Evolutionary conservation across 92 coral and sea anemone genomes (phyloP).

Genomic region (Ricordea florida): DNA sequence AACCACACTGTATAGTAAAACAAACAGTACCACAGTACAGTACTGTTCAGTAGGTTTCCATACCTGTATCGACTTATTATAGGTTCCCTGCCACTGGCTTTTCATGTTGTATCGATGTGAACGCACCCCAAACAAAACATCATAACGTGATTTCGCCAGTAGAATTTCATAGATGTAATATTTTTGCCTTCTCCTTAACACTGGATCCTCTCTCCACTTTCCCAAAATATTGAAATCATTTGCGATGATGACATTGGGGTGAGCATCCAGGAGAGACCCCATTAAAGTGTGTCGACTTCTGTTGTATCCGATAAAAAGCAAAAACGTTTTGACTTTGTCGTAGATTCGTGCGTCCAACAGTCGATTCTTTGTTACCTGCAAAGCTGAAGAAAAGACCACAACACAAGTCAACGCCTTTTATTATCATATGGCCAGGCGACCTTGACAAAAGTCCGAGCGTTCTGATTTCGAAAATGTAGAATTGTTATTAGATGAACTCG

Average conservation of each 20-base stretch:
- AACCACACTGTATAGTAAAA: too few species aligned
- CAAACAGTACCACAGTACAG: too few species aligned
- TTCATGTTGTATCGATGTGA: constrained; percentile 8
- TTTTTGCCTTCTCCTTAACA: background rate
- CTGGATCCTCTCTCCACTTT: constrained; percentile 19
- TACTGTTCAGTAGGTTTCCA: too few species aligned
- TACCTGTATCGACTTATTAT: background rate
- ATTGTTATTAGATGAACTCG: too few species aligned
- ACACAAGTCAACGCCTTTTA: too few species aligned
- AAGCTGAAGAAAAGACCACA: background rate
- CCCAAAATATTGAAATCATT: constrained; percentile 45
- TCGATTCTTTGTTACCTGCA: background rate
- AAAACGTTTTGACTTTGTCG: constrained; percentile 15
- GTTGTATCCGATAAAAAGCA: constrained; percentile 56
- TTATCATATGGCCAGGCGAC: too few species aligned
- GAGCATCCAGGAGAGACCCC: constrained; percentile 57
- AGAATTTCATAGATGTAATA: constrained; percentile 13
- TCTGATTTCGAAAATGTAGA: too few species aligned
- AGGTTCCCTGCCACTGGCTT: constrained; percentile 34
- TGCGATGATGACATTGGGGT: constrained; percentile 53
- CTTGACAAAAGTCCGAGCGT: too few species aligned
- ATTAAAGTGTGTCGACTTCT: constrained; percentile 54
- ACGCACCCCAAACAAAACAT: constrained; percentile 29
- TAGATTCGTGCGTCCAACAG: constrained; percentile 10
- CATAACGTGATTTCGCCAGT: constrained; percentile 28